Percentiles rank a stretch among this genome's conserved stretches.
Evolutionary conservation across 2,888 invertebrate species (phyloP).

Genomic region (Abscondita cerata): DNA sequence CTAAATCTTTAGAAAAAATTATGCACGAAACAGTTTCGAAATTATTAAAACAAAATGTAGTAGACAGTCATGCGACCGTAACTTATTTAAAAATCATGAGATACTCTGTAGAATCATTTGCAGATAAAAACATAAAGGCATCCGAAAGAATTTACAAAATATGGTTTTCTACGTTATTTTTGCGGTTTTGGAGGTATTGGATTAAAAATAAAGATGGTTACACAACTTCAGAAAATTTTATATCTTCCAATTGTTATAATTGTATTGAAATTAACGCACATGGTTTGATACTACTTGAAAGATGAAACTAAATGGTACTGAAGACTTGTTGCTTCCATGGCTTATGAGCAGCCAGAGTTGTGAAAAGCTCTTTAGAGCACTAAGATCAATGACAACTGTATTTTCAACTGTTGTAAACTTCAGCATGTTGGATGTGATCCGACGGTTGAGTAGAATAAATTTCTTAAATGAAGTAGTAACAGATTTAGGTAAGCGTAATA

Average conservation of each 20-base stretch:
- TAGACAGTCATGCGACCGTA: not conserved
- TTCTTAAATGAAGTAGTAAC: not conserved
- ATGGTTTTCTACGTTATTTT: not conserved
- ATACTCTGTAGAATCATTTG: not conserved
- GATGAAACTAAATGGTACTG: not conserved
- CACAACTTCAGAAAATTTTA: no score
- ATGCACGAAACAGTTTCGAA: not conserved
- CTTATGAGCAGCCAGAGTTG: not conserved
- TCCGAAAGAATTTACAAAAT: not conserved
- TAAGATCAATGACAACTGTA: slow-evolving; percentile 1
- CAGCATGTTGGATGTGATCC: not conserved
- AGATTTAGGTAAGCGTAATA: not conserved
- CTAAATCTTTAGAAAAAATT: not conserved
- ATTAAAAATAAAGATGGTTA: not conserved
- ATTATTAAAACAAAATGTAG: not conserved
- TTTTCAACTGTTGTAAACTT: not conserved
- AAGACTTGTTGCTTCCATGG: not conserved
- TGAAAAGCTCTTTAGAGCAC: not conserved
- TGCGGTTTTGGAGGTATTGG: no score
- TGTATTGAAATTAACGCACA: not conserved
- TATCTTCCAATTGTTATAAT: no score
- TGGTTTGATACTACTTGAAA: no score
- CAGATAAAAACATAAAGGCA: not conserved
- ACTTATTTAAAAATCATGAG: not conserved
- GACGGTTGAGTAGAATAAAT: not conserved